Percentiles rank a stretch among this genome's conserved stretches.
These are phyloP conservation scores for Sebastes matsubarae DNA, from an alignment of 2,797 vertebrate genomes.

Conservation along the genomic window DNA sequence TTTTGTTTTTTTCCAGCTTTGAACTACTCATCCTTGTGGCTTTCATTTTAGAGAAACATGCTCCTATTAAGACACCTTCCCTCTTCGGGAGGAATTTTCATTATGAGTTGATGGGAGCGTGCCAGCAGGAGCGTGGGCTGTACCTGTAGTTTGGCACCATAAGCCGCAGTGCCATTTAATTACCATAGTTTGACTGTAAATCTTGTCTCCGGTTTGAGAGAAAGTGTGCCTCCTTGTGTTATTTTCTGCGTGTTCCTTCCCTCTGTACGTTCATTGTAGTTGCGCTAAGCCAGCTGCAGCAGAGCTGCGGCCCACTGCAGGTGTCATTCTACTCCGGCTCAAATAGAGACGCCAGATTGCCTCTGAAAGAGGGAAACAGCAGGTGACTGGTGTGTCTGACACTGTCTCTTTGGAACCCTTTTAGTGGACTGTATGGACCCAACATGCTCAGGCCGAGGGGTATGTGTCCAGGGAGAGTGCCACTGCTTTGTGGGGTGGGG, in stretches of 20 bases:
- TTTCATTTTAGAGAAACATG: slow-evolving; percentile 65
- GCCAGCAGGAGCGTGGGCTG: slow-evolving; percentile 57
- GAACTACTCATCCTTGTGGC: slow-evolving; percentile 38
- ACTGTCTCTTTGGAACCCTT: slow-evolving; percentile 52
- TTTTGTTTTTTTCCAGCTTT: slow-evolving; percentile 46
- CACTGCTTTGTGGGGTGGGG: slow-evolving; percentile 98
- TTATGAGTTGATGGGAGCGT: slow-evolving; percentile 46
- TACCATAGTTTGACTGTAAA: slow-evolving; percentile 55
- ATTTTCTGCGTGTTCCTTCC: not conserved
- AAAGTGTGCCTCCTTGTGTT: slow-evolving; percentile 4
- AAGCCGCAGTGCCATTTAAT: slow-evolving; percentile 55
- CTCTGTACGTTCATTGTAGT: slow-evolving; percentile 8
- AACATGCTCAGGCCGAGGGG: slow-evolving; percentile 93
- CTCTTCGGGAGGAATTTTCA: slow-evolving; percentile 46
- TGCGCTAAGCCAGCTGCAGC: slow-evolving; percentile 12
- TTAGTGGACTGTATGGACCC: slow-evolving; percentile 98
- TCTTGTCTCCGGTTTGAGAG: slow-evolving; percentile 28
- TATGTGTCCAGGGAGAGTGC: slow-evolving; percentile 96
- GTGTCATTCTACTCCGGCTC: slow-evolving; percentile 38
- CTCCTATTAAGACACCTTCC: slow-evolving; percentile 33
- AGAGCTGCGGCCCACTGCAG: slow-evolving; percentile 22
- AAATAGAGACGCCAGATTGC: slow-evolving; percentile 38
- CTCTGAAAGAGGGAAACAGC: slow-evolving; percentile 50
- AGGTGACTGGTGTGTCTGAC: slow-evolving; percentile 58
- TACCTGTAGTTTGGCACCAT: slow-evolving; percentile 56